A percentile compares a stretch with the other conserved stretches of the same genome.
Evolutionary conservation across 2,113 vertebrate genomes (phyloP).

Genomic region (Oncorhynchus kisutch): DNA sequence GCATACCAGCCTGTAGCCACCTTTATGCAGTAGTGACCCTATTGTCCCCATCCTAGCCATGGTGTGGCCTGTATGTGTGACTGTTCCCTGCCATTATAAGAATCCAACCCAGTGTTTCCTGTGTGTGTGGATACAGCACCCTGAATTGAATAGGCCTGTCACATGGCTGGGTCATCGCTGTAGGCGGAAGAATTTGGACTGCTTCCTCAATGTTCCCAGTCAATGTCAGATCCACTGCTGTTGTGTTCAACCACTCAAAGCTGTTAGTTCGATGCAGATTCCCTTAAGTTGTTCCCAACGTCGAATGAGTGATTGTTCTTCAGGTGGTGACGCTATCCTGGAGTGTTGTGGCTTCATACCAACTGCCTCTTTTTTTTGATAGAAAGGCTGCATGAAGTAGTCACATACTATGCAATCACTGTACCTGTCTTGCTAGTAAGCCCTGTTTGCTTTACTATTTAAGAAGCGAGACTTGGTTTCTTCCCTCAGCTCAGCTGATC

Average conservation of each 20-base stretch:
- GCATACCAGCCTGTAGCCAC: not conserved
- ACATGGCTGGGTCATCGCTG: slow-evolving; percentile 34
- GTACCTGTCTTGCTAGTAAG: no score
- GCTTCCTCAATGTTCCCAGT: slow-evolving; percentile 39
- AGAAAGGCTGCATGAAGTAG: not conserved
- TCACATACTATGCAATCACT: not conserved
- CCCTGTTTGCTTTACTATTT: no score
- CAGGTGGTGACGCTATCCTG: no score
- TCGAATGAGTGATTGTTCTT: no score
- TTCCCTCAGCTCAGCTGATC: not conserved
- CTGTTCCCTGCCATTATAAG: not conserved
- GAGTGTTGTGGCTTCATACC: no score
- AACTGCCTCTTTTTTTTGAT: not conserved
- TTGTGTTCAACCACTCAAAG: not conserved
- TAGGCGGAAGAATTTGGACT: slow-evolving; percentile 26
- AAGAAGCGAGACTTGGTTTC: not conserved
- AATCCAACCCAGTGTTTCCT: not conserved
- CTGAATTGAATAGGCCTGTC: slow-evolving; percentile 21
- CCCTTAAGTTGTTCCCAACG: not conserved
- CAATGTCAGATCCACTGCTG: not conserved
- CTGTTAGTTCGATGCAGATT: not conserved
- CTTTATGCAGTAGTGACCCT: not conserved
- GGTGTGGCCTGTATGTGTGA: not conserved
- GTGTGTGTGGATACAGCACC: not conserved
- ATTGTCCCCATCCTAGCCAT: not conserved